A percentile compares a stretch with the other conserved stretches of the same genome.
Evolutionary conservation across 2,113 vertebrate genomes (phyloP).

Genomic region (Xiphophorus hellerii): DNA sequence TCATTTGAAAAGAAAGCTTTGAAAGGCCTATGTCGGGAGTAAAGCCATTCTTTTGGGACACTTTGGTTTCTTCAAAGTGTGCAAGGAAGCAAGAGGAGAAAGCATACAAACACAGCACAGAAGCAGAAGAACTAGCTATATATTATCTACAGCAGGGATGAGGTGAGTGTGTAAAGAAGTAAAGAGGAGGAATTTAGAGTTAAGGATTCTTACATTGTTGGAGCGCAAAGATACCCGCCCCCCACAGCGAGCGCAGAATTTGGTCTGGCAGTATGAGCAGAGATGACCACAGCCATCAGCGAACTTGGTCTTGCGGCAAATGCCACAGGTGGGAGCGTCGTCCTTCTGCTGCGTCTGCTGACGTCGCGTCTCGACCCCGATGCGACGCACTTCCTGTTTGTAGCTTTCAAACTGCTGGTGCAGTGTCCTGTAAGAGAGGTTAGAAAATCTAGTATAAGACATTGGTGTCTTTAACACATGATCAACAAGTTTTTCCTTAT

Average conservation of each 20-base stretch:
- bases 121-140: slow-evolving; percentile 22
- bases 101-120: slow-evolving; percentile 44
- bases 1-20: slow-evolving; percentile 7
- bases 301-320: slow-evolving; percentile 98
- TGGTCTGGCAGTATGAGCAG: slow-evolving; percentile 98
- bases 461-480: background rate
- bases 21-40: slow-evolving; percentile 11
- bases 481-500: background rate
- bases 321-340: slow-evolving; percentile 96
- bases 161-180: slow-evolving; percentile 14
- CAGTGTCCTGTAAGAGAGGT: slow-evolving; percentile 84
- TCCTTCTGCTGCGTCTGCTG: slow-evolving; percentile 95
- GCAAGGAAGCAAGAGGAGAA: slow-evolving; percentile 33
- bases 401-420: slow-evolving; percentile 99
- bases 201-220: slow-evolving; percentile 89
- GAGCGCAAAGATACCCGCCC: slow-evolving; percentile 96
- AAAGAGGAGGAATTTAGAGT: background rate
- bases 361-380: slow-evolving; percentile 92
- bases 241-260: slow-evolving; percentile 96
- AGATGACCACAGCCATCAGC: slow-evolving; percentile 96
- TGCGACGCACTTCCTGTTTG: slow-evolving; percentile 97
- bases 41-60: slow-evolving; percentile 51
- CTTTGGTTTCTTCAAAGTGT: slow-evolving; percentile 69
- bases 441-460: background rate
- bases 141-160: slow-evolving; percentile 33